A percentile compares a stretch with the other conserved stretches of the same genome.
Conservation (phyloP, 2,113 vertebrate genomes). For the Pithys albifrons region DNA sequence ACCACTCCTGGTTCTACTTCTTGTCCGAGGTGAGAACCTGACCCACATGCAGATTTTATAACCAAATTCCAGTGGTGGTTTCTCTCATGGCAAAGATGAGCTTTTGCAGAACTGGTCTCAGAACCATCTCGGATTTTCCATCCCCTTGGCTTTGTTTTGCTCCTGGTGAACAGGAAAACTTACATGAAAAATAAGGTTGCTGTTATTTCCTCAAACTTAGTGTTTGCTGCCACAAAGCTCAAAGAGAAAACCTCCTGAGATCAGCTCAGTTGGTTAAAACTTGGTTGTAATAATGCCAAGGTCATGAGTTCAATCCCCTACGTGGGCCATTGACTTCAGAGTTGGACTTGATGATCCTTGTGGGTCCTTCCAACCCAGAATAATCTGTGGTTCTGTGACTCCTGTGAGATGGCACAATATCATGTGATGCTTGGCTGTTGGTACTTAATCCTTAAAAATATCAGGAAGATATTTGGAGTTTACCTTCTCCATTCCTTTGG, state of each 20-base stretch:
- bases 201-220: not conserved
- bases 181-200: not conserved
- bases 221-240: not conserved
- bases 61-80: not conserved
- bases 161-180: not conserved
- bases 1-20: slow-evolving; percentile 99
- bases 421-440: not conserved
- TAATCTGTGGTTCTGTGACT: too few species aligned
- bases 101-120: not conserved
- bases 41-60: not conserved
- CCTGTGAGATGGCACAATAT: not conserved
- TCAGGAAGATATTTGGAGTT: not conserved
- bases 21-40: slow-evolving; percentile 84
- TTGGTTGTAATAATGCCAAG: too few species aligned
- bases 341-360: too few species aligned
- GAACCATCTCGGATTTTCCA: not conserved
- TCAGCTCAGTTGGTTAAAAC: too few species aligned
- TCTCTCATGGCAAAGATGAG: not conserved
- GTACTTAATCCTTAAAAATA: not conserved
- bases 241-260: not conserved
- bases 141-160: not conserved
- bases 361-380: too few species aligned
- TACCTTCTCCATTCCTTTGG: not conserved
- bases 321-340: too few species aligned
- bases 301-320: too few species aligned